Evolutionary conservation across 2,797 vertebrate genomes (phyloP).

Genomic region (Salmo trutta): DNA sequence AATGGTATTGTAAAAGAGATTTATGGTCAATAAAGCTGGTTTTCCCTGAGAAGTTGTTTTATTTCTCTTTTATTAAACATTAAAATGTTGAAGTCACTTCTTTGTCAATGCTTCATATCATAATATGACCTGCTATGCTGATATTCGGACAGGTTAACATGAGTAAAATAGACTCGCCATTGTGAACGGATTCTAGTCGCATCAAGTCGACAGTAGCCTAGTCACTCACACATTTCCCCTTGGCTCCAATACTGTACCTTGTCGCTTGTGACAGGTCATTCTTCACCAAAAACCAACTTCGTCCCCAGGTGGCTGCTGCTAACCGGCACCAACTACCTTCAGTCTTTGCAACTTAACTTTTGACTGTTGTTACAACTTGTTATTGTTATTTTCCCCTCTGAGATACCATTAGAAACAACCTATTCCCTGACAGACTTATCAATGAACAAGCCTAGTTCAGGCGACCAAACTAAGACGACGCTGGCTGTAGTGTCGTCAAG

Average conservation of each 20-base stretch:
- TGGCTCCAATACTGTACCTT: neutral
- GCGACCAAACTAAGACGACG: neutral
- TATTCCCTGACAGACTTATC: neutral
- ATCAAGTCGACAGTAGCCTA: neutral
- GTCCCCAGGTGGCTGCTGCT: neutral
- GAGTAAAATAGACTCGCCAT: neutral
- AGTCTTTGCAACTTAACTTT: too few species aligned
- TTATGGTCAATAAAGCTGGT: conserved; percentile 72
- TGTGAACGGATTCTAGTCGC: neutral
- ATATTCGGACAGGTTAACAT: neutral
- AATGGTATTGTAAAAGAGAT: conserved; percentile 60
- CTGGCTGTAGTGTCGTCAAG: neutral
- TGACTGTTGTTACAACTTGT: neutral
- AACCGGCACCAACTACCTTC: too few species aligned
- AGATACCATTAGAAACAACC: neutral
- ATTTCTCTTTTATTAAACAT: neutral
- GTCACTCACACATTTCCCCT: neutral
- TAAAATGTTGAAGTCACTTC: neutral
- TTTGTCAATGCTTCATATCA: neutral
- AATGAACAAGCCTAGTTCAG: neutral
- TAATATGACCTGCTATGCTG: neutral
- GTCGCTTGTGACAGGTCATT: neutral
- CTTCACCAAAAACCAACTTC: neutral
- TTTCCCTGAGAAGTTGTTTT: conserved; percentile 28
- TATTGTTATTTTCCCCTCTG: neutral